Evolutionary conservation across 2,888 invertebrate genomes (phyloP).

Genomic region (Tetragonula carbonaria): DNA sequence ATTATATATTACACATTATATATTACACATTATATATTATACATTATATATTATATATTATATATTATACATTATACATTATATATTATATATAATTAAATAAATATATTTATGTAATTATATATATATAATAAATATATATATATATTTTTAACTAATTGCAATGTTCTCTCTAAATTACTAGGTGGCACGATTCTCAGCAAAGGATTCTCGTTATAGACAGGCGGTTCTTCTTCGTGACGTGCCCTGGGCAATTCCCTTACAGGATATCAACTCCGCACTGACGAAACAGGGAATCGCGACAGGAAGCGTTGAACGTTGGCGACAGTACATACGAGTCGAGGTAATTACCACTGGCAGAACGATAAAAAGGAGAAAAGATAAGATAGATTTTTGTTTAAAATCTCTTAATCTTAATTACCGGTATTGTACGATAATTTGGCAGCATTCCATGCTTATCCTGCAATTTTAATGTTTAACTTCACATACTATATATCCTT

Average conservation of each 20-base stretch:
- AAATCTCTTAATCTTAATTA: neutral
- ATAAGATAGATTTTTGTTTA: too few relatives aligned
- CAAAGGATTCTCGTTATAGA: slow-evolving; percentile 81
- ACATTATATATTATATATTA: too few relatives aligned
- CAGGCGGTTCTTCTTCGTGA: slow-evolving; percentile 84
- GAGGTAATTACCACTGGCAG: slow-evolving; percentile 75
- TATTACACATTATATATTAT: too few relatives aligned
- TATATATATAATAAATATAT: too few relatives aligned
- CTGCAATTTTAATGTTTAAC: neutral
- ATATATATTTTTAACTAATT: neutral
- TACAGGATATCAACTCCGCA: slow-evolving; percentile 84
- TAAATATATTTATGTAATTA: too few relatives aligned
- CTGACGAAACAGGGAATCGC: slow-evolving; percentile 83
- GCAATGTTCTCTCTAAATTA: neutral
- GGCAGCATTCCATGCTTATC: too few relatives aligned
- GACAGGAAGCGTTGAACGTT: slow-evolving; percentile 82
- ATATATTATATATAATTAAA: too few relatives aligned
- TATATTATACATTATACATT: too few relatives aligned
- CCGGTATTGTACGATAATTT: neutral
- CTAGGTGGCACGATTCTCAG: slow-evolving; percentile 84
- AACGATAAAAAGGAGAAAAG: neutral
- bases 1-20: too few relatives aligned
- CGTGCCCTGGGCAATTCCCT: slow-evolving; percentile 85
- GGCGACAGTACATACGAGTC: slow-evolving; percentile 83
- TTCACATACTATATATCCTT: neutral